Evolutionary conservation across 1,140 invertebrate genomes (phyloP).

Genomic region (Cryptotermes secundus): DNA sequence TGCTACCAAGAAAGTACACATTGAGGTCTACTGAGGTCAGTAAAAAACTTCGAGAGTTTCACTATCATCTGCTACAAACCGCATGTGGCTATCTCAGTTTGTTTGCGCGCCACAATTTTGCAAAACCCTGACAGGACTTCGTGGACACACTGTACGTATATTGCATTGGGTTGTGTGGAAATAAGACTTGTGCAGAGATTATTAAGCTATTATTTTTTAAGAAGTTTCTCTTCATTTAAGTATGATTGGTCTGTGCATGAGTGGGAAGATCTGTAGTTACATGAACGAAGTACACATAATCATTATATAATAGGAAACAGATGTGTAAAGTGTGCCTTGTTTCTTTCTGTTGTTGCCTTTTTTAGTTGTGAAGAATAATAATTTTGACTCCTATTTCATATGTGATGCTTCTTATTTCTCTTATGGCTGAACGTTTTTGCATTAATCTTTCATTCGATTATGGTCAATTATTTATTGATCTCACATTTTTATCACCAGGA

Average conservation of each 20-base stretch:
- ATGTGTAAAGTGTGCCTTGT: neutral
- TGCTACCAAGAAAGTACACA: too few species aligned
- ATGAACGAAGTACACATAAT: too few species aligned
- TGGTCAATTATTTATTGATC: conserved; percentile 8
- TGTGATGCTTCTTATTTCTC: neutral
- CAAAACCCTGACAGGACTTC: too few species aligned
- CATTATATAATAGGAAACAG: neutral
- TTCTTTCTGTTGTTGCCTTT: neutral
- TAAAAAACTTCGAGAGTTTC: too few species aligned
- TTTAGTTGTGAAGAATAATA: neutral
- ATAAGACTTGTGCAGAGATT: neutral
- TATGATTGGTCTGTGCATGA: neutral
- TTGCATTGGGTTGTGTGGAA: conserved; percentile 16
- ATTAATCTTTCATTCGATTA: neutral
- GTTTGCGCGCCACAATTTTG: too few species aligned
- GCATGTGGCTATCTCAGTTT: too few species aligned
- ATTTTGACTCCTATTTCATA: neutral
- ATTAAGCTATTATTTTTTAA: conserved; percentile 8
- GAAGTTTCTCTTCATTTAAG: conserved; percentile 1
- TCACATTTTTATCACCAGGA: neutral
- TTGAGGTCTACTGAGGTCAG: too few species aligned
- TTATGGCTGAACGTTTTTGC: neutral
- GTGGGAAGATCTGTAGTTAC: neutral
- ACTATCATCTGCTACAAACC: too few species aligned
- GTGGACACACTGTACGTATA: too few species aligned